Percentiles rank a stretch among this genome's conserved stretches.
Conservation (phyloP, 2,888 invertebrate genomes). For the Cephus pygmeus region DNA sequence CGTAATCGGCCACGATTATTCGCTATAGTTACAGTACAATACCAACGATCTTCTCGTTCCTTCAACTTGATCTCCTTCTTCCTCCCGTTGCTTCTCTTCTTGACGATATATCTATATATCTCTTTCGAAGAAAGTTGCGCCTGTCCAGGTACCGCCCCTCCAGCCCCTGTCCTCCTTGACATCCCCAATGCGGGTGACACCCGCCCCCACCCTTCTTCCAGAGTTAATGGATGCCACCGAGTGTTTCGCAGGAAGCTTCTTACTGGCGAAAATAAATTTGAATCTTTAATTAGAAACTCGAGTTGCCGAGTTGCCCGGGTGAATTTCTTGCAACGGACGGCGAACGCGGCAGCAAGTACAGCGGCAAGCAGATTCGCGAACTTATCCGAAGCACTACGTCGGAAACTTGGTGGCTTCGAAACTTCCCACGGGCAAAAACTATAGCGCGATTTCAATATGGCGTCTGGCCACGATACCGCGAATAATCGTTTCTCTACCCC, state of each 20-base stretch:
- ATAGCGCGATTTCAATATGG: conserved; percentile 45
- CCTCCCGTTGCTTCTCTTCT: not conserved
- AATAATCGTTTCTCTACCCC: conserved; percentile 53
- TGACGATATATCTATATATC: not conserved
- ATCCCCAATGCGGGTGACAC: not conserved
- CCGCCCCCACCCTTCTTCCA: not conserved
- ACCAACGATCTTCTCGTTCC: not conserved
- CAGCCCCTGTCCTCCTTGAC: not conserved
- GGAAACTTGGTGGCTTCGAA: conserved; percentile 48
- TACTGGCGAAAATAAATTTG: conserved; percentile 47
- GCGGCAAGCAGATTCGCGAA: conserved; percentile 53
- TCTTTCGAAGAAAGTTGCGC: not conserved
- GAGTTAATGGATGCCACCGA: conserved; percentile 7
- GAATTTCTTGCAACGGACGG: conserved; percentile 45
- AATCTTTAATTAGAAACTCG: conserved; percentile 62
- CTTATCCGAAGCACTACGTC: conserved; percentile 38
- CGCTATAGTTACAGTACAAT: not conserved
- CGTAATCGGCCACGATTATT: not conserved
- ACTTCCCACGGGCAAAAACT: conserved; percentile 38
- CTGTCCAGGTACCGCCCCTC: not conserved
- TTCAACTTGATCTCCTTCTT: not conserved
- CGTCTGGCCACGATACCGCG: conserved; percentile 38
- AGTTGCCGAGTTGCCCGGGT: conserved; percentile 27
- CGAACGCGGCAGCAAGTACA: conserved; percentile 18
- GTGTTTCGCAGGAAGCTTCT: conserved; percentile 26